These are phyloP conservation scores for Drosophila simulans DNA, from an alignment of 1,140 invertebrate genomes.

Conservation along the genomic window DNA sequence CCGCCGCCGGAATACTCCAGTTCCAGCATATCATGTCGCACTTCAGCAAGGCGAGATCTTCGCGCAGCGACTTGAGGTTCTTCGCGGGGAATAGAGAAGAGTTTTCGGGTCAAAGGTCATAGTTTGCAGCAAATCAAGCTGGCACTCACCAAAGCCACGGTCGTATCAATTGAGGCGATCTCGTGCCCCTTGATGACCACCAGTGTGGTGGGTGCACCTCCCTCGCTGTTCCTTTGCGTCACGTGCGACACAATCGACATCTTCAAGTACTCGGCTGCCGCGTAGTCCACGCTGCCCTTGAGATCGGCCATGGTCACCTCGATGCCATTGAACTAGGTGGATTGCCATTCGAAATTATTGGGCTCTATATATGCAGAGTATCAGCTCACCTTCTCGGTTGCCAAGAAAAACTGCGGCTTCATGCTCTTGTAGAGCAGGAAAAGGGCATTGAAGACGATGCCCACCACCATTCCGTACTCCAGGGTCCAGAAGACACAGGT, in stretches of 20 bases:
- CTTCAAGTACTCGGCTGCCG: constrained; percentile 79
- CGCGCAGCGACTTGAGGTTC: constrained; percentile 71
- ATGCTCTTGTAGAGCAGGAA: constrained; percentile 93
- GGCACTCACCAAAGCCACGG: constrained; percentile 86
- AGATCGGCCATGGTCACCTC: constrained; percentile 55
- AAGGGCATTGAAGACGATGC: constrained; percentile 90
- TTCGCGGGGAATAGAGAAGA: constrained; percentile 12
- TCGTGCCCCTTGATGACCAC: constrained; percentile 88
- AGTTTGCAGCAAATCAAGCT: neutral
- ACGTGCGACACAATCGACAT: constrained; percentile 61
- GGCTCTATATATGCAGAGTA: neutral
- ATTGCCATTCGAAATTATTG: neutral
- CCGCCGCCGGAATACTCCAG: constrained; percentile 73
- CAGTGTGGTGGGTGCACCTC: constrained; percentile 22
- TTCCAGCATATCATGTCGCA: constrained; percentile 82
- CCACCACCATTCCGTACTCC: constrained; percentile 93
- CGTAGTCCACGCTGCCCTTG: constrained; percentile 72
- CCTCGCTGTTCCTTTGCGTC: constrained; percentile 18
- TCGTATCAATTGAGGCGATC: constrained; percentile 87
- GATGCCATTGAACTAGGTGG: constrained; percentile 45
- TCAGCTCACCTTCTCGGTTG: constrained; percentile 86
- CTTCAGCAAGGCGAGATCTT: constrained; percentile 64
- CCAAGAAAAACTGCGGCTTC: constrained; percentile 88
- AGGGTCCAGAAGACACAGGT: constrained; percentile 90
- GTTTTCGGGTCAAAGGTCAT: neutral